Evolutionary conservation across 2,797 vertebrate species (phyloP).

Genomic region (Fundulus diaphanus): DNA sequence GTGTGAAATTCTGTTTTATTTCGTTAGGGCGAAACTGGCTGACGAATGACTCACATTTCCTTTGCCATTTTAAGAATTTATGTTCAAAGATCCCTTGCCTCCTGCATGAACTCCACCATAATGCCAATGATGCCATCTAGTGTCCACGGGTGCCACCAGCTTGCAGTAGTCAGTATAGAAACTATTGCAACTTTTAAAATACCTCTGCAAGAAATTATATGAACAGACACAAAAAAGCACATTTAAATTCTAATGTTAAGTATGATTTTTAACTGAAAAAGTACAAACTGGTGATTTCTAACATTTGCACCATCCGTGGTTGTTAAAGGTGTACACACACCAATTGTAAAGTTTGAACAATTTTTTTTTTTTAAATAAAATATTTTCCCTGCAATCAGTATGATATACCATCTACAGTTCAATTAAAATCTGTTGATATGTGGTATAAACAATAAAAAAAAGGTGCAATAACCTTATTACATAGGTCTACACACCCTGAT

Average conservation of each 20-base stretch:
- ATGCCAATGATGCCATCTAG: conserved; percentile 75
- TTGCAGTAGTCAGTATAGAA: neutral
- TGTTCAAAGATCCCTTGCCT: conserved; percentile 25
- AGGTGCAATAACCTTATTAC: neutral
- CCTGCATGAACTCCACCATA: conserved; percentile 11
- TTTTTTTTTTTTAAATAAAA: no score
- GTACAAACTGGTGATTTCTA: neutral
- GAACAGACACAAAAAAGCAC: neutral
- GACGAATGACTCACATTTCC: conserved; percentile 31
- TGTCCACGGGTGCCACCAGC: conserved; percentile 33
- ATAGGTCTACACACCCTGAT: neutral
- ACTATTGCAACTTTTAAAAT: no score
- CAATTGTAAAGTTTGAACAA: no score
- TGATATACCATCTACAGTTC: neutral
- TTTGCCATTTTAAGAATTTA: conserved; percentile 37
- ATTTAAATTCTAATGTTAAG: neutral
- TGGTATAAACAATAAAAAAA: neutral
- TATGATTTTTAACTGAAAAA: neutral
- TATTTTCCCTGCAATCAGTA: neutral
- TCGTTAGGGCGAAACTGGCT: conserved; percentile 36
- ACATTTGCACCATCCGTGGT: neutral
- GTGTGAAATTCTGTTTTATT: conserved; percentile 31
- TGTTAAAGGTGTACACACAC: neutral
- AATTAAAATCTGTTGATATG: no score
- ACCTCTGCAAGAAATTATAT: no score